Evolutionary conservation across 2,888 invertebrate genomes (phyloP).

Genomic region (Orthosia gothica): DNA sequence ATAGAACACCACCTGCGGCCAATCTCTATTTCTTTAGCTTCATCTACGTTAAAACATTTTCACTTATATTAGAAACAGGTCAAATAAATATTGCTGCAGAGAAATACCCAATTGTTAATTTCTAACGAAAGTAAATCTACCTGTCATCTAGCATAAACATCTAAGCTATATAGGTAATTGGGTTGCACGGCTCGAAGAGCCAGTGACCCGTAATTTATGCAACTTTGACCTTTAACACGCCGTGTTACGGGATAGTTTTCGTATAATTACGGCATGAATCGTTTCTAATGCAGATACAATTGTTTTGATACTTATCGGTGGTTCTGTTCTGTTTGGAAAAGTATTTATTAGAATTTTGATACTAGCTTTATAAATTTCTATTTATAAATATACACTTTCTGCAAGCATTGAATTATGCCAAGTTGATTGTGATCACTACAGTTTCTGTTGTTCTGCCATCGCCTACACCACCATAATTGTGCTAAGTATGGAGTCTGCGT

Average conservation of each 20-base stretch:
- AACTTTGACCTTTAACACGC: slow-evolving; percentile 52
- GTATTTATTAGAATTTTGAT: slow-evolving; percentile 7
- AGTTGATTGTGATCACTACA: not conserved
- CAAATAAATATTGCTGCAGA: slow-evolving; percentile 23
- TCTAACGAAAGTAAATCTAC: slow-evolving; percentile 58
- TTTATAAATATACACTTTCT: not conserved
- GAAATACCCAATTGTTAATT: slow-evolving; percentile 42
- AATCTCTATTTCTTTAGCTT: not conserved
- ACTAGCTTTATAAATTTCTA: not conserved
- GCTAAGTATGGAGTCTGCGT: no score
- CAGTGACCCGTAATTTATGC: slow-evolving; percentile 51
- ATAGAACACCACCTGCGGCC: not conserved
- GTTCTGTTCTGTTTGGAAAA: slow-evolving; percentile 14
- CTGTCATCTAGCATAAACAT: slow-evolving; percentile 55
- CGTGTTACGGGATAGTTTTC: slow-evolving; percentile 53
- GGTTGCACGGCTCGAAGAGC: slow-evolving; percentile 48
- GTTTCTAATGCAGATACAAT: slow-evolving; percentile 38
- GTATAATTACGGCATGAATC: slow-evolving; percentile 39
- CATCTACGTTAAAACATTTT: no score
- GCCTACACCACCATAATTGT: not conserved
- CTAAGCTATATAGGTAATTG: slow-evolving; percentile 52
- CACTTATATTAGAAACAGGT: not conserved
- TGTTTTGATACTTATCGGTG: slow-evolving; percentile 52
- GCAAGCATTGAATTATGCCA: not conserved
- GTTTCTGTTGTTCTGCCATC: not conserved